A percentile compares a stretch with the other conserved stretches of the same genome.
These are phyloP conservation scores for Polypedilum vanderplanki DNA, from an alignment of 1,140 invertebrate genomes.

Conservation along the genomic window DNA sequence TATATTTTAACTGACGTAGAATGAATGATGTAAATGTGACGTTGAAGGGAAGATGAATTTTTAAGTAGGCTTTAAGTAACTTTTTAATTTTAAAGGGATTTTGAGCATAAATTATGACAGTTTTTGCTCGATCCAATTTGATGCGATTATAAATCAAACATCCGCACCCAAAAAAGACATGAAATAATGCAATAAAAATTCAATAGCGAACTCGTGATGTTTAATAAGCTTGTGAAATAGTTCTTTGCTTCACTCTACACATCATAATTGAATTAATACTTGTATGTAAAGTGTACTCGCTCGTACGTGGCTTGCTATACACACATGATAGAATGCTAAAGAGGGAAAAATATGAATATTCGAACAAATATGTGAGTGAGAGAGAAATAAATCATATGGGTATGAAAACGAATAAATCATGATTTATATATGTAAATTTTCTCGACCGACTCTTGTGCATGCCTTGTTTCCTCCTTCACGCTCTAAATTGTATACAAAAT, in stretches of 20 bases:
- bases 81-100: no score
- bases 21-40: no score
- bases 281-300: not conserved
- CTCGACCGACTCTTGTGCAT: not conserved
- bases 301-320: not conserved
- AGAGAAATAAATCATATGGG: conserved; percentile 26
- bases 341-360: not conserved
- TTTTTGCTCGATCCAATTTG: not conserved
- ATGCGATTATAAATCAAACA: conserved; percentile 7
- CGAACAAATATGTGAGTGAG: not conserved
- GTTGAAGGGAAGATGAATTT: no score
- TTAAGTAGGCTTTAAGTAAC: no score
- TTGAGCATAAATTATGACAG: no score
- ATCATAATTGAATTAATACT: conserved; percentile 28
- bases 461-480: conserved; percentile 16
- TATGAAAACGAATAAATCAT: conserved; percentile 26
- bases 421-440: conserved; percentile 26
- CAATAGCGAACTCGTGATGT: not conserved
- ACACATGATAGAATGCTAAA: conserved; percentile 6
- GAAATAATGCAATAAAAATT: not conserved
- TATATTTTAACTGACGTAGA: no score
- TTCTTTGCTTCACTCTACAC: not conserved
- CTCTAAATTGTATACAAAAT: not conserved
- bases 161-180: not conserved
- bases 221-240: not conserved